A percentile compares a stretch with the other conserved stretches of the same genome.
phyloP scores from a whole-genome alignment of 2,113 vertebrate species.

The Sula dactylatra region DNA sequence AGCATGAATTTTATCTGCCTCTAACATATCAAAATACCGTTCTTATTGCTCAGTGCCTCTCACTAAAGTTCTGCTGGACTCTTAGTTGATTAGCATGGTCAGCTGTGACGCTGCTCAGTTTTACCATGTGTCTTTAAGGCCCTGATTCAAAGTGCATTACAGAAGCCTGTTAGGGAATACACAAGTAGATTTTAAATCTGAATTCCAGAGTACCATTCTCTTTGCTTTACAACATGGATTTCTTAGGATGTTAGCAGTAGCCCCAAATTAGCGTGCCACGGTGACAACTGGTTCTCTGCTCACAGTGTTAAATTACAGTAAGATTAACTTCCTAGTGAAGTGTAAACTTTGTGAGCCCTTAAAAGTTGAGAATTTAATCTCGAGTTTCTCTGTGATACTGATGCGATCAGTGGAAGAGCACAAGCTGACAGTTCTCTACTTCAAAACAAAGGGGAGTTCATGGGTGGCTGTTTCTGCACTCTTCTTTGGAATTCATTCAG shows the following conservation, averaged over 20 bases:
- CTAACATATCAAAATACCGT: background rate
- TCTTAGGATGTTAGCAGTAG: background rate
- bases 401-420: background rate
- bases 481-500: background rate
- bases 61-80: background rate
- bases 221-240: background rate
- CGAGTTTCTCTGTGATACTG: background rate
- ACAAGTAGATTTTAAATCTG: background rate
- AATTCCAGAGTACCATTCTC: background rate
- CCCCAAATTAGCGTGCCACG: background rate
- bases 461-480: background rate
- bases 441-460: background rate
- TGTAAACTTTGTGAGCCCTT: background rate
- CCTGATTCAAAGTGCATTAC: background rate
- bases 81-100: background rate
- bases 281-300: background rate
- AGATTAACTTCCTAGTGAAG: background rate
- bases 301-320: background rate
- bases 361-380: background rate
- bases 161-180: background rate
- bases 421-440: background rate
- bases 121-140: background rate
- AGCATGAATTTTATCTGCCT: background rate
- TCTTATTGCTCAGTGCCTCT: background rate
- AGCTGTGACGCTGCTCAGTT: background rate